phyloP scores from a whole-genome alignment of 1,140 invertebrate species.

The Procambarus clarkii region DNA sequence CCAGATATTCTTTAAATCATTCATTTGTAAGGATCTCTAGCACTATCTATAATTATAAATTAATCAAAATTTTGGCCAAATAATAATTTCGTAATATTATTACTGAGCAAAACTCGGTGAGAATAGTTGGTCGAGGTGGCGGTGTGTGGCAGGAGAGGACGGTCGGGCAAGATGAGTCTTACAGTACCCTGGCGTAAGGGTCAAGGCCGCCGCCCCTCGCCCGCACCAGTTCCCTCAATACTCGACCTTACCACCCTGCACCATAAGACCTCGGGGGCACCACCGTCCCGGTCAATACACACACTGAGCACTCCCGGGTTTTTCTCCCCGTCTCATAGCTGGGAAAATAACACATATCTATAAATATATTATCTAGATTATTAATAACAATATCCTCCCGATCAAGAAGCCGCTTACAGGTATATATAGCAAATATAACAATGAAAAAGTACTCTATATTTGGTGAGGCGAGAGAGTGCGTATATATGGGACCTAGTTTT shows the following conservation, averaged over 20 bases:
- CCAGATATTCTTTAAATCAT: too few species aligned
- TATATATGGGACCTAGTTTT: neutral
- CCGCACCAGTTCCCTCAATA: neutral
- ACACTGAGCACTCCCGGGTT: neutral
- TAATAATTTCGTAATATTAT: neutral
- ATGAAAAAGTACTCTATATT: too few species aligned
- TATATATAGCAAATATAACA: too few species aligned
- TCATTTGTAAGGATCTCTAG: too few species aligned
- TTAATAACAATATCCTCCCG: too few species aligned
- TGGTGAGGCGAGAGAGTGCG: neutral
- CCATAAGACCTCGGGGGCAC: neutral
- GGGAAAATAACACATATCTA: neutral
- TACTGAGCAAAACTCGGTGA: too few species aligned
- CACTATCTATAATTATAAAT: too few species aligned
- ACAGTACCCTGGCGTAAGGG: neutral
- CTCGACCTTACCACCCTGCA: neutral
- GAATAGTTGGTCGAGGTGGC: neutral
- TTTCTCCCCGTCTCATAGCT: neutral
- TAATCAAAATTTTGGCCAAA: too few species aligned
- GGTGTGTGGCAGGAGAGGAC: too few species aligned
- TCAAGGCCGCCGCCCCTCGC: neutral
- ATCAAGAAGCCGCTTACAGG: too few species aligned
- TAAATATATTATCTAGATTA: neutral
- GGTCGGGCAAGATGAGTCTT: neutral
- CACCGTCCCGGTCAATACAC: neutral